phyloP scores from a whole-genome alignment of 1,140 invertebrate genomes.

The Zaprionus davidi region DNA sequence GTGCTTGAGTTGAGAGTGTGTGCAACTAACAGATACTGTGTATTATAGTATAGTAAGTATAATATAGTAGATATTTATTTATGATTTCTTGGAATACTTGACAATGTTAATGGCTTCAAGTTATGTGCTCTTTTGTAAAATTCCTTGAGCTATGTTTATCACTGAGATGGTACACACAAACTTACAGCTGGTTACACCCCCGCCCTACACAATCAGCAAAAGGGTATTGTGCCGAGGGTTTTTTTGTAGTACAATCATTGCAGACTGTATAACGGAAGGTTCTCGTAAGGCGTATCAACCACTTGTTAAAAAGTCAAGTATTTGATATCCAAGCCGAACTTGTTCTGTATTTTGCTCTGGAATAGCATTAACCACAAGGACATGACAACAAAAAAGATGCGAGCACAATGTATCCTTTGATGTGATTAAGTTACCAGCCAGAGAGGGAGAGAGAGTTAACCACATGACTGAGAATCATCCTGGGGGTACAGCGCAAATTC shows the following conservation, averaged over 20 bases:
- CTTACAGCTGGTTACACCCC: not conserved
- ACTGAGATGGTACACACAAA: no score
- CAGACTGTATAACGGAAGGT: not conserved
- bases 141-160: no score
- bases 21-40: not conserved
- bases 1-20: not conserved
- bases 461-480: not conserved
- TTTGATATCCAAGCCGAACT: slow-evolving; percentile 27
- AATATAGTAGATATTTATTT: not conserved
- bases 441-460: not conserved
- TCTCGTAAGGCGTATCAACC: slow-evolving; percentile 15
- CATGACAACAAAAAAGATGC: not conserved
- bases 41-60: not conserved
- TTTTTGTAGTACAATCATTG: not conserved
- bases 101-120: not conserved
- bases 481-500: not conserved
- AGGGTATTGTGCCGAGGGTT: not conserved
- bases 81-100: not conserved
- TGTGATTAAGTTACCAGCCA: slow-evolving; percentile 29
- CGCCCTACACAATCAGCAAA: not conserved
- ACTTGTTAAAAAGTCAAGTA: slow-evolving; percentile 35
- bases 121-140: no score
- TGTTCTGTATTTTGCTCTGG: slow-evolving; percentile 5
- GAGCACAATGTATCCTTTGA: slow-evolving; percentile 10
- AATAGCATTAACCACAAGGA: slow-evolving; percentile 26